phyloP scores from a whole-genome alignment of 2,797 vertebrate genomes.

The Anguilla megastoma region DNA sequence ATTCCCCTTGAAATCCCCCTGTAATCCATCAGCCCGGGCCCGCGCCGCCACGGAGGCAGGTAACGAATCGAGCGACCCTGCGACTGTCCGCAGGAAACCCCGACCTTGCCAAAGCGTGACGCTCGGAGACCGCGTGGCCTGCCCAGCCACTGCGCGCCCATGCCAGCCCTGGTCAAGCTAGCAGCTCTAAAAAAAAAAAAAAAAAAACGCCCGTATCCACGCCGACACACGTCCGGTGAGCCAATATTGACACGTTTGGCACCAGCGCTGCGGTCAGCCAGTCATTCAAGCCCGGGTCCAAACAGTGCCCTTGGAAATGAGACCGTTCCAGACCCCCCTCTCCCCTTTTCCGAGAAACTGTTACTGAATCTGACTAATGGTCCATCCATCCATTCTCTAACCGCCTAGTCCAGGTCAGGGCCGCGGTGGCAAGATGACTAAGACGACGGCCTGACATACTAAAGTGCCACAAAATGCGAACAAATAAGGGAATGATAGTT shows the following conservation, averaged over 20 bases:
- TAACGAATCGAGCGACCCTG: slow-evolving; percentile 45
- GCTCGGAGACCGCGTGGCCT: too few species aligned
- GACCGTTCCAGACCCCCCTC: background rate
- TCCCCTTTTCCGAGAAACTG: background rate
- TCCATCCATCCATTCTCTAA: too few species aligned
- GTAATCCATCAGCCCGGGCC: slow-evolving; percentile 53
- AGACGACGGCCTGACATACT: background rate
- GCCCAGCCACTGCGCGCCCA: too few species aligned
- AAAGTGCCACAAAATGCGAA: background rate
- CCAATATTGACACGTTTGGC: slow-evolving; percentile 23
- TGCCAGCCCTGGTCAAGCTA: background rate
- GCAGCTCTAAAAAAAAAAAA: background rate
- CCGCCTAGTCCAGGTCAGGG: too few species aligned
- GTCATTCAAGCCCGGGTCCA: background rate
- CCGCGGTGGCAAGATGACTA: background rate
- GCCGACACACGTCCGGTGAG: background rate
- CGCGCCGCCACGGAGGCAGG: slow-evolving; percentile 42
- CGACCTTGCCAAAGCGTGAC: too few species aligned
- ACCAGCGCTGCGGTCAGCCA: too few species aligned
- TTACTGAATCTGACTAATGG: background rate
- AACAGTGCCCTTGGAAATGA: background rate
- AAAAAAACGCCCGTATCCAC: background rate
- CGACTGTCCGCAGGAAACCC: slow-evolving; percentile 34
- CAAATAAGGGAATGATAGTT: background rate
- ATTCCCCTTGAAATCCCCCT: slow-evolving; percentile 54